Base-by-base conservation (phyloP, 2,888 invertebrate species). In the Adelognathus sp. region DNA sequence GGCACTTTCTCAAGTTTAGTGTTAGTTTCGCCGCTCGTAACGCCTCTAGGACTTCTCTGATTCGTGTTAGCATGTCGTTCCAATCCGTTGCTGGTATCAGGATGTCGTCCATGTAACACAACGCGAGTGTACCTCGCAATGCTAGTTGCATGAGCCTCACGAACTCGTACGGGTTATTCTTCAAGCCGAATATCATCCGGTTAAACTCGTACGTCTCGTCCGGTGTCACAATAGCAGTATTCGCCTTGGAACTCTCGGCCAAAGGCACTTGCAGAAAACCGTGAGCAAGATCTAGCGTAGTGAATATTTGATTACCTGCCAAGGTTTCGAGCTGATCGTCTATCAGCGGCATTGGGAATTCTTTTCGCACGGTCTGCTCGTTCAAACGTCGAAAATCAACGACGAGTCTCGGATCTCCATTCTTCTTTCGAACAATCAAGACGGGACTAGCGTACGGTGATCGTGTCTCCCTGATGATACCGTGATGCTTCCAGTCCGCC, bases 1-100 rank as follows among this genome's bases (percentile, higher is more conserved):
- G 54, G 58, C 86, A 87, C 76, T 89, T 88, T 1, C 33, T 60
- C 2, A 85, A 52, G 60, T 87, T 87, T 3, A 90, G 54, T 0
- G 85, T 89, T 11, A 89, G 70, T 4, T 83, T 78, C 0, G 85
- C 85, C 6, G 79, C 41, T 14, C 76, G 44, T 6, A 86, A 56
- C 11, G 81, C 77, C 18, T 84, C 66, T 0, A 89, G 74, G 3
- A 88, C 83, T 41, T 31, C 44, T 67, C 60, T 18, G 3, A 88
- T 71, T 50, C 82, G 82, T 16, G 60, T n/a, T 24, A 84, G 11
- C 74, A 88, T 83, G 16, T 86, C 84, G 0, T 75, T 39, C 83
- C 85, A 87, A 2, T 77, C 52, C 24, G 18, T 69, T 60, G 18
- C 50, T 7, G 50, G 46, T 27, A 66, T 9, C 0, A 66, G 31